Percentiles rank a stretch among this genome's conserved stretches.
phyloP scores from a whole-genome alignment of 1,140 invertebrate genomes.

The Hyles vespertilio region DNA sequence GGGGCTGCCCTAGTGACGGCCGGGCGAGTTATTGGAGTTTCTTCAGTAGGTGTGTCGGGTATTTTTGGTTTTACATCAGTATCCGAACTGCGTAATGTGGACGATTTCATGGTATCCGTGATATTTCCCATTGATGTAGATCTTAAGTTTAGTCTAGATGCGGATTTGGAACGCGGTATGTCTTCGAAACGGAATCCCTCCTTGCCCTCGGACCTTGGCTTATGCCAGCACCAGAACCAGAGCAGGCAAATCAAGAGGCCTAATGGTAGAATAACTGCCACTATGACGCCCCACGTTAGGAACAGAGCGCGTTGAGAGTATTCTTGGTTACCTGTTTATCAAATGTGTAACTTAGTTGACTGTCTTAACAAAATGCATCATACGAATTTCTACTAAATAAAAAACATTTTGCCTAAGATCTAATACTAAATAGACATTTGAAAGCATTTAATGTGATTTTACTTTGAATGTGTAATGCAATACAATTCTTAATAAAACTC shows the following conservation, averaged over 20 bases:
- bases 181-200: constrained; percentile 62
- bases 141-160: constrained; percentile 76
- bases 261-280: constrained; percentile 86
- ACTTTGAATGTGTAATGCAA: too few relatives aligned
- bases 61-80: constrained; percentile 50
- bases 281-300: constrained; percentile 83
- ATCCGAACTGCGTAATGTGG: constrained; percentile 50
- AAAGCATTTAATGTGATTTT: too few relatives aligned
- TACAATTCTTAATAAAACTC: too few relatives aligned
- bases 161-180: constrained; percentile 72
- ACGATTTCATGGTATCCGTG: constrained; percentile 68
- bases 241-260: constrained; percentile 82
- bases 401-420: too few relatives aligned
- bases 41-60: constrained; percentile 54
- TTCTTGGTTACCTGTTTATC: constrained; percentile 76
- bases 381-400: too few relatives aligned
- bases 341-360: constrained; percentile 10
- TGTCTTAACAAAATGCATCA: background rate
- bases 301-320: constrained; percentile 75
- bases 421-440: too few relatives aligned
- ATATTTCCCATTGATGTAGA: constrained; percentile 72
- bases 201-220: constrained; percentile 67
- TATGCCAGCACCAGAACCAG: constrained; percentile 78
- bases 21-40: constrained; percentile 39
- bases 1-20: constrained; percentile 44